Conservation (phyloP, 2,888 invertebrate species). For the Microdon myrmicae region DNA sequence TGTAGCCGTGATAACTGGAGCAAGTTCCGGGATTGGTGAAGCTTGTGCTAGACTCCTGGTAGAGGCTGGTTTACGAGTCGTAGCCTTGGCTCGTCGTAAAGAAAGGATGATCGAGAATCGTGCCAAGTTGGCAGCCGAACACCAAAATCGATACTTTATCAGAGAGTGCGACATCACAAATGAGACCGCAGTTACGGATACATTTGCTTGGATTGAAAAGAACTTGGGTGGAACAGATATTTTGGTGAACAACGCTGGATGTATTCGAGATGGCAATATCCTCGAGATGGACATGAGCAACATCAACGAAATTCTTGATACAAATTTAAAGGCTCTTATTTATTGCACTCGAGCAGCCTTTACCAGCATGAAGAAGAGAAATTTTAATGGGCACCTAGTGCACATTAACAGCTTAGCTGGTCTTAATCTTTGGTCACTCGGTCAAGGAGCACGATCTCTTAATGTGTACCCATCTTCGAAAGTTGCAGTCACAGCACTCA, state of each 20-base stretch:
- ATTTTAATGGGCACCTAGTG: constrained; percentile 54
- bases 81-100: constrained; percentile 68
- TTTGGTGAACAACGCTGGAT: constrained; percentile 72
- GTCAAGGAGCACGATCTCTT: constrained; percentile 54
- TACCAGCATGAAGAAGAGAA: constrained; percentile 65
- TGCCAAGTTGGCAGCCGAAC: constrained; percentile 30
- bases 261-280: constrained; percentile 56
- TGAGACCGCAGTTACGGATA: constrained; percentile 68
- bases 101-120: constrained; percentile 57
- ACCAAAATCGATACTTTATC: constrained; percentile 20
- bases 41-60: constrained; percentile 66
- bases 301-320: constrained; percentile 64
- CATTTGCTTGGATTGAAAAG: constrained; percentile 68
- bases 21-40: constrained; percentile 71
- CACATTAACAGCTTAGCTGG: constrained; percentile 29
- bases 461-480: constrained; percentile 57
- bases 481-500: constrained; percentile 56
- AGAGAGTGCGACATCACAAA: constrained; percentile 65
- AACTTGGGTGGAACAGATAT: constrained; percentile 69
- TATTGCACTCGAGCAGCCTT: constrained; percentile 67
- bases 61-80: constrained; percentile 68
- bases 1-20: constrained; percentile 73
- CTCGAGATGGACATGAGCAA: constrained; percentile 53
- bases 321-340: constrained; percentile 66
- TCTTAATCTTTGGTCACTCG: constrained; percentile 41